Evolutionary conservation across 2,113 vertebrate species (phyloP).

Genomic region (Cnemophilus loriae): DNA sequence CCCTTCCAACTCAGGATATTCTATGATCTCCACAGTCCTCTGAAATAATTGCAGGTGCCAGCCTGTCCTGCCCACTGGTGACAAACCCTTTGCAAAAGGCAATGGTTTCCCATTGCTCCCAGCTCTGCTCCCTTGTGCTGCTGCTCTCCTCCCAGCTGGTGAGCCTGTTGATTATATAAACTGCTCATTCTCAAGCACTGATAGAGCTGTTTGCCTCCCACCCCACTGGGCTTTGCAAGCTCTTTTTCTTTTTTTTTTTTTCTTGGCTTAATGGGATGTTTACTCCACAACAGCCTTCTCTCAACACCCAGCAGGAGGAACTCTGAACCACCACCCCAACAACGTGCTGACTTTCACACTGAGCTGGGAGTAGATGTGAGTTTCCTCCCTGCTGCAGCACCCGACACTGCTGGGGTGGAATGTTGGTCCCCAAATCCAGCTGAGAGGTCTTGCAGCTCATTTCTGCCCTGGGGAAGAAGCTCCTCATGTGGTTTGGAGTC

Average conservation of each 20-base stretch:
- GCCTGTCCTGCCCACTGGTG: rapidly evolving
- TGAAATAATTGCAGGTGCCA: not conserved
- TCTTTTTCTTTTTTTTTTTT: not conserved
- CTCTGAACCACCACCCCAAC: not conserved
- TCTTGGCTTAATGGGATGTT: conserved; percentile 21
- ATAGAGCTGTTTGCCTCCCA: conserved; percentile 21
- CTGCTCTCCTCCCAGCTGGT: not conserved
- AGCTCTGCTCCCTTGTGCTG: not conserved
- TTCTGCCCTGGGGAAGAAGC: not conserved
- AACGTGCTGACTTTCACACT: not conserved
- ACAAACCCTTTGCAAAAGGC: not conserved
- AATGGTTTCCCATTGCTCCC: not conserved
- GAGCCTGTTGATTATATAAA: conserved; percentile 20
- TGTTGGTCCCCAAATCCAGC: not conserved
- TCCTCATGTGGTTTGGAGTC: rapidly evolving
- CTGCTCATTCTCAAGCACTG: not conserved
- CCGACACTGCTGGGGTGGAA: rapidly evolving
- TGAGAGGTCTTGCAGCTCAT: not conserved
- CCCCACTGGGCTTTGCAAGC: not conserved
- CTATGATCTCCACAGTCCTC: not conserved
- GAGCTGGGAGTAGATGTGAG: rapidly evolving
- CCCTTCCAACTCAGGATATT: not conserved
- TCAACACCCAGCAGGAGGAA: not conserved
- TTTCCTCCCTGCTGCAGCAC: not conserved
- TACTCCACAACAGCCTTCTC: not conserved